These are phyloP conservation scores for Rhegmatorhina hoffmannsi DNA, from an alignment of 2,113 vertebrate genomes.

Conservation along the genomic window DNA sequence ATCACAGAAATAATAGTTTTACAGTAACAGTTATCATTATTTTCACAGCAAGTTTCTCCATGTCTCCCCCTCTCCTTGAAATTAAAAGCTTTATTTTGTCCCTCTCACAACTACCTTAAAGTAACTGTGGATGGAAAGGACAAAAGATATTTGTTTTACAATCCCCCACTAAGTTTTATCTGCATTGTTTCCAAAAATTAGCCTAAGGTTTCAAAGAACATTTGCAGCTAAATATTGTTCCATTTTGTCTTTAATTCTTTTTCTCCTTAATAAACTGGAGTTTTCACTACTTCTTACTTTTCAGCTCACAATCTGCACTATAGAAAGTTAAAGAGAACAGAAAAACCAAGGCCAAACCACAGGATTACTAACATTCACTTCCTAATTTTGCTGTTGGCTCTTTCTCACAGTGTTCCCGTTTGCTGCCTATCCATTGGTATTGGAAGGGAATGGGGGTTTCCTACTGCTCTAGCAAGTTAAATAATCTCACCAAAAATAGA, in stretches of 20 bases:
- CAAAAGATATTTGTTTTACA: background rate
- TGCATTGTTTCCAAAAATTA: background rate
- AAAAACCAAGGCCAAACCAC: background rate
- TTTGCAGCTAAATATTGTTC: background rate
- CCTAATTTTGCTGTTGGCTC: background rate
- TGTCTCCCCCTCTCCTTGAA: background rate
- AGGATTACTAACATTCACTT: background rate
- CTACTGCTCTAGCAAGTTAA: background rate
- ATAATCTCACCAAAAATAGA: background rate
- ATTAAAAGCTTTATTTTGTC: background rate
- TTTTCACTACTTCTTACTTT: background rate
- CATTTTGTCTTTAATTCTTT: background rate
- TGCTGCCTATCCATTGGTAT: background rate
- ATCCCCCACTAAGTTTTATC: background rate
- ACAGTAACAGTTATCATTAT: background rate
- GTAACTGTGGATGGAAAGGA: background rate
- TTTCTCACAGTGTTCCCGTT: background rate
- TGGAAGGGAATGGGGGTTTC: background rate
- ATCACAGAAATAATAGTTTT: background rate
- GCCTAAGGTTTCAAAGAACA: background rate
- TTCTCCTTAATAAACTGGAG: background rate
- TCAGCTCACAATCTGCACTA: background rate
- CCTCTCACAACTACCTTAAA: background rate
- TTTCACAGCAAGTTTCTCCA: background rate
- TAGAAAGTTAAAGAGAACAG: background rate